Evolutionary conservation across 2,113 vertebrate species (phyloP).

Genomic region (Oriolus oriolus): DNA sequence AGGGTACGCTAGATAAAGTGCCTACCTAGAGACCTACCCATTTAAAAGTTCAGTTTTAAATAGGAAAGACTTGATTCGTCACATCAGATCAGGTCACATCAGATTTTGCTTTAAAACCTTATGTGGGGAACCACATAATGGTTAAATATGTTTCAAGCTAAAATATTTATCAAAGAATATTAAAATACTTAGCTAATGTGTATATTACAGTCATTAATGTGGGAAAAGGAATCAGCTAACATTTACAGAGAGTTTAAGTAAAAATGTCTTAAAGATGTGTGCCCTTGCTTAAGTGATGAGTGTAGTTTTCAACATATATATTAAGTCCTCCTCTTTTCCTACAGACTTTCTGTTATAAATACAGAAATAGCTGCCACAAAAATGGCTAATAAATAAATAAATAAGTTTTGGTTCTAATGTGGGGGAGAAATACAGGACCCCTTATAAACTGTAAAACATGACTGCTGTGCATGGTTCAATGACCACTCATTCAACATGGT

Average conservation of each 20-base stretch:
- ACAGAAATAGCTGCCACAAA: neutral
- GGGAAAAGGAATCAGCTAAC: neutral
- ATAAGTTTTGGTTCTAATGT: neutral
- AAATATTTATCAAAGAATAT: neutral
- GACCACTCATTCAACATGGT: neutral
- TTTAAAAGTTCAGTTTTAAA: neutral
- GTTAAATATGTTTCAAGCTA: neutral
- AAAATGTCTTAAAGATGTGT: neutral
- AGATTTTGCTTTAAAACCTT: neutral
- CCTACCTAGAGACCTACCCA: neutral
- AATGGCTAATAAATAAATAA: neutral
- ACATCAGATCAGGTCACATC: neutral
- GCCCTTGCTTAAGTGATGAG: neutral
- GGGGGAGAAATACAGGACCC: neutral
- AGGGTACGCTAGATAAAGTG: neutral
- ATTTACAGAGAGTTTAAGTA: neutral
- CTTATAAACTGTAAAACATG: neutral
- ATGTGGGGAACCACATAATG: neutral
- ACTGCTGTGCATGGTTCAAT: neutral
- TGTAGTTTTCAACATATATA: neutral
- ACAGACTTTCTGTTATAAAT: neutral
- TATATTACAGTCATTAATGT: neutral
- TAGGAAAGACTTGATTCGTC: neutral
- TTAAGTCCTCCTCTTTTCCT: neutral
- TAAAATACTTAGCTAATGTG: neutral